phyloP scores from a whole-genome alignment of 2,888 invertebrate genomes.

The Spodoptera picta region DNA sequence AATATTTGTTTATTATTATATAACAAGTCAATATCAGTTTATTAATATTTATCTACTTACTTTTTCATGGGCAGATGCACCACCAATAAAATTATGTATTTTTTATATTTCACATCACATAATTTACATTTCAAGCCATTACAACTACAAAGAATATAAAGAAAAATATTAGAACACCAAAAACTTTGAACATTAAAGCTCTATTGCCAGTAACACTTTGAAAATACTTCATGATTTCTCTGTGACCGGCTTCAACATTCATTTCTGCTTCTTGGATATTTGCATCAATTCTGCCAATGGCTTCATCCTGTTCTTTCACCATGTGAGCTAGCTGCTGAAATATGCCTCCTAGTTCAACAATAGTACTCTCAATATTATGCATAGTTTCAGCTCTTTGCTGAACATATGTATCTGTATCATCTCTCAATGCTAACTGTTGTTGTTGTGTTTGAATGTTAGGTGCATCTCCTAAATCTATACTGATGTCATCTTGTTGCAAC shows the following conservation, averaged over 20 bases:
- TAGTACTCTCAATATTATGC: slow-evolving; percentile 99
- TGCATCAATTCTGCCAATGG: slow-evolving; percentile 98
- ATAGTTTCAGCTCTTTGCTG: slow-evolving; percentile 98
- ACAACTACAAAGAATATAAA: slow-evolving; percentile 99
- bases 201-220: slow-evolving; percentile 98
- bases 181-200: slow-evolving; percentile 99
- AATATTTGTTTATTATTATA: too few relatives aligned
- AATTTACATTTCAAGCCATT: slow-evolving; percentile 90
- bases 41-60: too few relatives aligned
- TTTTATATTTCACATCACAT: slow-evolving; percentile 8
- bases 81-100: too few relatives aligned
- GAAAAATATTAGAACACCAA: slow-evolving; percentile 99
- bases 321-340: slow-evolving; percentile 98
- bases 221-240: slow-evolving; percentile 99
- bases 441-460: slow-evolving; percentile 88
- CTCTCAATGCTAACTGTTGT: slow-evolving; percentile 93
- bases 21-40: too few relatives aligned
- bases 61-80: too few relatives aligned
- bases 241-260: slow-evolving; percentile 99
- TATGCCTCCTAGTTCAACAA: slow-evolving; percentile 99
- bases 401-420: slow-evolving; percentile 96
- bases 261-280: slow-evolving; percentile 98
- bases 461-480: slow-evolving; percentile 94
- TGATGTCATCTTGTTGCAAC: slow-evolving; percentile 92
- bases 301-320: slow-evolving; percentile 99